Evolutionary conservation across 2,888 invertebrate species (phyloP).

Genomic region (Athalia cordata): DNA sequence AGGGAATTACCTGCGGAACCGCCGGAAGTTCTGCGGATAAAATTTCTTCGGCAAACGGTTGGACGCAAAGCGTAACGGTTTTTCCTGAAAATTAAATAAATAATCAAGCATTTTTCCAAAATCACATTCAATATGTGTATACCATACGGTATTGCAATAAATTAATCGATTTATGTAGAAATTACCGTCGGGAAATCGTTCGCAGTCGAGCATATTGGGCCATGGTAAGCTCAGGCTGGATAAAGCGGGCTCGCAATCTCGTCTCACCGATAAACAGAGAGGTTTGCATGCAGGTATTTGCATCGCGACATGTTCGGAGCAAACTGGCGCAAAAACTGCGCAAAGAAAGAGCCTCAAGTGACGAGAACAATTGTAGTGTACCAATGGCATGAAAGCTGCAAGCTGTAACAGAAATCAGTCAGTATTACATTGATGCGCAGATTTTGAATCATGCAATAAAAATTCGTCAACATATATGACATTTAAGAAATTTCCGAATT

Average conservation of each 20-base stretch:
- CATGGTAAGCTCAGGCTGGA: conserved; percentile 79
- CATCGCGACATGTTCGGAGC: conserved; percentile 89
- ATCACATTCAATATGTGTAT: neutral
- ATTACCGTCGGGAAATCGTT: conserved; percentile 81
- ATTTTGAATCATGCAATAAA: too few species aligned
- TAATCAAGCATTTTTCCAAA: neutral
- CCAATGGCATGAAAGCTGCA: conserved; percentile 81
- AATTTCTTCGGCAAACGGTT: conserved; percentile 73
- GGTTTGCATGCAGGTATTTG: conserved; percentile 91
- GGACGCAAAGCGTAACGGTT: conserved; percentile 70
- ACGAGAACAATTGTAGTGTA: conserved; percentile 87
- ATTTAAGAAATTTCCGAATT: too few species aligned
- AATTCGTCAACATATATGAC: too few species aligned
- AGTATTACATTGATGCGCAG: conserved; percentile 14
- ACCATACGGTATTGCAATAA: too few species aligned
- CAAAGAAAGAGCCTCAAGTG: conserved; percentile 91
- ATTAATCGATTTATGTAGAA: too few species aligned
- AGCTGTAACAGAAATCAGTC: conserved; percentile 78
- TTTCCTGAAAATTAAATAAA: conserved; percentile 68
- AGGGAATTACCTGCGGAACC: conserved; percentile 50
- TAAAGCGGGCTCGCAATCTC: conserved; percentile 83
- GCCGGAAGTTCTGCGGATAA: conserved; percentile 51
- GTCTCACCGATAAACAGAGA: conserved; percentile 86
- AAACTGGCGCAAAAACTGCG: conserved; percentile 93
- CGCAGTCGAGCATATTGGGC: conserved; percentile 86